Evolutionary conservation across 2,113 vertebrate species (phyloP).

Genomic region (Lepidothrix coronata): DNA sequence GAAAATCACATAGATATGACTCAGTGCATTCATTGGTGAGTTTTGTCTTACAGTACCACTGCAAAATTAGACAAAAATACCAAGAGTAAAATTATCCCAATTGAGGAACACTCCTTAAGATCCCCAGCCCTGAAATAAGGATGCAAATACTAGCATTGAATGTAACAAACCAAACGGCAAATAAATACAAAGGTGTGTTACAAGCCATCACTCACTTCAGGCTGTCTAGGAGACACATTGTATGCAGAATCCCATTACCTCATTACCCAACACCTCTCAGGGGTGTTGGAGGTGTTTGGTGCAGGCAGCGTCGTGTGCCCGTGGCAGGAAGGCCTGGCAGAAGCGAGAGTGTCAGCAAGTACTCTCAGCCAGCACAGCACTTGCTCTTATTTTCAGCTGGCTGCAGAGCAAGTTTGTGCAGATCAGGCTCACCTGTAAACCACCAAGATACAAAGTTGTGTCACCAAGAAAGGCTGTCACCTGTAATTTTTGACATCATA

Average conservation of each 20-base stretch:
- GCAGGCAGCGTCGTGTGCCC: background rate
- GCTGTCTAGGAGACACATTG: background rate
- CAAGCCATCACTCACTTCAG: background rate
- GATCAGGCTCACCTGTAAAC: background rate
- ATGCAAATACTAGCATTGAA: background rate
- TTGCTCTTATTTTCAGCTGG: background rate
- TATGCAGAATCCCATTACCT: background rate
- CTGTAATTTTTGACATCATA: background rate
- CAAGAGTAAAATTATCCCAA: background rate
- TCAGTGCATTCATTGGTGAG: background rate
- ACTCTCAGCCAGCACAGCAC: background rate
- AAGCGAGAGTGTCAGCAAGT: background rate
- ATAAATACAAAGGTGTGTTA: background rate
- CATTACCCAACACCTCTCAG: background rate
- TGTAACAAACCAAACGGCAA: background rate
- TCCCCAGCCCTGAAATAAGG: background rate
- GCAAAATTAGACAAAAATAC: background rate
- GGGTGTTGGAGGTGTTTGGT: background rate
- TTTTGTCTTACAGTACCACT: background rate
- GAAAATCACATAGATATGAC: background rate
- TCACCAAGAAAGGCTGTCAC: background rate
- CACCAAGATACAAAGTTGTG: fast-evolving
- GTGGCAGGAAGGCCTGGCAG: background rate
- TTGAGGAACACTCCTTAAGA: background rate
- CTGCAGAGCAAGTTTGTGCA: background rate